phyloP scores from a whole-genome alignment of 2,888 invertebrate species.

The Himalopsyche anomala region DNA sequence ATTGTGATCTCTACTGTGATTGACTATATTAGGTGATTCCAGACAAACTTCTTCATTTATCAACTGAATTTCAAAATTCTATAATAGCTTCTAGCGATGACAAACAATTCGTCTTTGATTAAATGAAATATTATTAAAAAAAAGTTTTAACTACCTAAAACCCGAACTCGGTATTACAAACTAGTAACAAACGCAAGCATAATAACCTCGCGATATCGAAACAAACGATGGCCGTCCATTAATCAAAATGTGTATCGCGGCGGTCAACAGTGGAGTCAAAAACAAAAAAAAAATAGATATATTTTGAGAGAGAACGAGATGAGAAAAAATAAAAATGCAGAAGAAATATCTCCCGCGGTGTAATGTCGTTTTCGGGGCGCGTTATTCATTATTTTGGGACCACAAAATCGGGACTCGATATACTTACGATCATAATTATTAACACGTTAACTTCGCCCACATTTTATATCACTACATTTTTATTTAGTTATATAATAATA shows the following conservation, averaged over 20 bases:
- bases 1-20: too few species aligned
- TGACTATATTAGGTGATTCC: too few species aligned
- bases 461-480: neutral
- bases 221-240: conserved; percentile 27
- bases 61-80: too few species aligned
- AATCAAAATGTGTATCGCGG: conserved; percentile 42
- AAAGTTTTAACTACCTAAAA: neutral
- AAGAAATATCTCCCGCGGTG: conserved; percentile 39
- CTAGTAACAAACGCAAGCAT: too few species aligned
- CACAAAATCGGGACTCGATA: conserved; percentile 32
- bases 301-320: conserved; percentile 18
- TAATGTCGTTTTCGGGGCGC: conserved; percentile 22
- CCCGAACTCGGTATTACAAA: too few species aligned
- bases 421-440: conserved; percentile 23
- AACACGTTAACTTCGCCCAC: neutral
- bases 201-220: conserved; percentile 12
- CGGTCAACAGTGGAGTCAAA: neutral
- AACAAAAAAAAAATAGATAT: neutral
- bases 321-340: conserved; percentile 9
- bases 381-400: conserved; percentile 35
- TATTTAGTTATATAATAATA: too few species aligned
- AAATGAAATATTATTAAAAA: neutral
- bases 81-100: too few species aligned
- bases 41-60: too few species aligned
- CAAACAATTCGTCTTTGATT: too few species aligned